phyloP scores from a whole-genome alignment of 2,797 vertebrate genomes.

The Poliocrania exsul region DNA sequence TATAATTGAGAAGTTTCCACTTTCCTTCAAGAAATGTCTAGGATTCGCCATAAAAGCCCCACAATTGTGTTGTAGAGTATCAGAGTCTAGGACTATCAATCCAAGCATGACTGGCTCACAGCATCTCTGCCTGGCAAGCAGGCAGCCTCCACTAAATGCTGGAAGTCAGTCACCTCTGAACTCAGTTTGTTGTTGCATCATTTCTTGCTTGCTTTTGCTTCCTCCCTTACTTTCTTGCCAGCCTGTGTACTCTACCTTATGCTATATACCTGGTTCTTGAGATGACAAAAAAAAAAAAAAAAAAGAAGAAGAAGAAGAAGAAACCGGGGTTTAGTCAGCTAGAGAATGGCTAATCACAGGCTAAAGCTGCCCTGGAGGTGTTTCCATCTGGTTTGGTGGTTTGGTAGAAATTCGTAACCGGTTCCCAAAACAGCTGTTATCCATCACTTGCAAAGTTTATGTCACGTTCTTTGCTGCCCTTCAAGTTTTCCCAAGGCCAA shows the following conservation, averaged over 20 bases:
- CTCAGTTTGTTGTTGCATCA: not conserved
- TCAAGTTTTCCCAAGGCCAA: conserved; percentile 13
- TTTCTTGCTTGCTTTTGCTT: not conserved
- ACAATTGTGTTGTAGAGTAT: not conserved
- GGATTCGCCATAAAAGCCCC: not conserved
- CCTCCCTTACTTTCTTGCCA: not conserved
- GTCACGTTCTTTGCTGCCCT: not conserved
- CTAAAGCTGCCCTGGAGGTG: not conserved
- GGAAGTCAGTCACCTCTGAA: not conserved
- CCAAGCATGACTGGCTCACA: accelerated
- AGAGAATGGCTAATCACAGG: not conserved
- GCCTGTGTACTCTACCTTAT: not conserved
- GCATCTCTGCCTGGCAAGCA: not conserved
- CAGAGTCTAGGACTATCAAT: not conserved
- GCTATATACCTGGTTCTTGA: not conserved
- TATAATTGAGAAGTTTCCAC: not conserved
- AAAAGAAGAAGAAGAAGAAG: not conserved
- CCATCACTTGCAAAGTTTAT: conserved; percentile 7
- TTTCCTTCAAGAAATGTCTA: not conserved
- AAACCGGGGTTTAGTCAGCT: not conserved
- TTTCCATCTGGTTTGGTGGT: not conserved
- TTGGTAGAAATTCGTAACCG: not conserved
- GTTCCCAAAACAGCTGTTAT: conserved; percentile 3
- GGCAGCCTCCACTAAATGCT: not conserved
- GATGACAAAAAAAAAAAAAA: not conserved